These are phyloP conservation scores for Nephrocerus scutellatus DNA, from an alignment of 2,888 invertebrate species.

Conservation along the genomic window DNA sequence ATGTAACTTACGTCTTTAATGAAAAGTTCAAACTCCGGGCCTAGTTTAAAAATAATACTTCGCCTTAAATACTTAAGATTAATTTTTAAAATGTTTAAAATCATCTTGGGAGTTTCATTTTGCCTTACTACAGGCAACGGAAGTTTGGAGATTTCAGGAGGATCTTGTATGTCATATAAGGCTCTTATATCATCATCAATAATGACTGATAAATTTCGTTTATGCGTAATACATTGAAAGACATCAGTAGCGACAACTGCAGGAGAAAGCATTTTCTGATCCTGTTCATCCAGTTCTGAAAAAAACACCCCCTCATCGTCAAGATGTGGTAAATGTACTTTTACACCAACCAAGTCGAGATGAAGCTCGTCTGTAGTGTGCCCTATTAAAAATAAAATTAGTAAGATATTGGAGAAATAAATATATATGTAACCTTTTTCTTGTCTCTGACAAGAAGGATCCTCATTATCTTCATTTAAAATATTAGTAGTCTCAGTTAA, in stretches of 20 bases:
- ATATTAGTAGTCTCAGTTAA: too few species aligned
- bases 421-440: too few species aligned
- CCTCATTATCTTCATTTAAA: too few species aligned
- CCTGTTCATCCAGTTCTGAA: slow-evolving; percentile 39
- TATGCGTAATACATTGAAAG: slow-evolving; percentile 29
- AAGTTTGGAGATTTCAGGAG: slow-evolving; percentile 19
- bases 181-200: slow-evolving; percentile 32
- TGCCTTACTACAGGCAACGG: slow-evolving; percentile 7
- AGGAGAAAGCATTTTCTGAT: slow-evolving; percentile 33
- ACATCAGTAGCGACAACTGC: slow-evolving; percentile 33
- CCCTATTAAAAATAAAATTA: slow-evolving; percentile 6
- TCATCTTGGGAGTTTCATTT: slow-evolving; percentile 11
- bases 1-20: slow-evolving; percentile 31
- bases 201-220: slow-evolving; percentile 30
- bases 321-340: slow-evolving; percentile 23
- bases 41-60: slow-evolving; percentile 27
- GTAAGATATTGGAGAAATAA: too few species aligned
- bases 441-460: too few species aligned
- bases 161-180: slow-evolving; percentile 18
- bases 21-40: slow-evolving; percentile 31
- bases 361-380: slow-evolving; percentile 9
- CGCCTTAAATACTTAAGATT: slow-evolving; percentile 25
- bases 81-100: slow-evolving; percentile 30
- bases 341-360: slow-evolving; percentile 19
- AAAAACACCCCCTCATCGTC: slow-evolving; percentile 44